Conservation (phyloP, 2,888 invertebrate genomes). For the Thereva nobilitata region DNA sequence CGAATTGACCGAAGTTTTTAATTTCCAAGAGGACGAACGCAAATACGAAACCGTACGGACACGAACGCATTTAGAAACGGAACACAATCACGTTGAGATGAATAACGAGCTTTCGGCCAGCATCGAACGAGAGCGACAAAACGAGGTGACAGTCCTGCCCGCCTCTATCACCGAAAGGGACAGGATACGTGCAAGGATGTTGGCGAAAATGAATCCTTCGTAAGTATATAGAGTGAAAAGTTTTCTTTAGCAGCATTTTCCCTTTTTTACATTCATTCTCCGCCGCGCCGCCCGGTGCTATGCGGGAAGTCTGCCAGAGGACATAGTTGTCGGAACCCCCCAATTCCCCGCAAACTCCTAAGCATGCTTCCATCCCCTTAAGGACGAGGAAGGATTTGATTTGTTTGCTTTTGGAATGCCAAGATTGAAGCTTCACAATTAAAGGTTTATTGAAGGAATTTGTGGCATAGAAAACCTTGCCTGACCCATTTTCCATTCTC, state of each 20-base stretch:
- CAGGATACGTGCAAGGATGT: conserved; percentile 55
- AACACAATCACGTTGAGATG: conserved; percentile 64
- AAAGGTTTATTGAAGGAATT: conserved; percentile 27
- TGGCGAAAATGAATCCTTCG: conserved; percentile 58
- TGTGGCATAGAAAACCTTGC: too few species aligned
- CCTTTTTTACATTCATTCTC: not conserved
- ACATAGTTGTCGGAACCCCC: too few species aligned
- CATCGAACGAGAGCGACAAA: conserved; percentile 77
- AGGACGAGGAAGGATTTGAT: too few species aligned
- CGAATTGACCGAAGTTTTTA: conserved; percentile 84
- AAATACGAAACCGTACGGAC: conserved; percentile 70
- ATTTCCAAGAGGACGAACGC: conserved; percentile 78
- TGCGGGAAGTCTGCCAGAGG: too few species aligned
- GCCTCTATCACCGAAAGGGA: conserved; percentile 60
- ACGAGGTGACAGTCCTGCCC: conserved; percentile 60
- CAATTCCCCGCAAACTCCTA: too few species aligned
- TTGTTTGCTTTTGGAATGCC: too few species aligned
- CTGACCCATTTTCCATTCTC: too few species aligned
- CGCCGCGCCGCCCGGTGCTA: not conserved
- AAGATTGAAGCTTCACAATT: conserved; percentile 8
- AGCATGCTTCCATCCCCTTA: too few species aligned
- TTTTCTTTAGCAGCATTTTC: conserved; percentile 22
- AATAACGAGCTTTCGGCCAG: conserved; percentile 78
- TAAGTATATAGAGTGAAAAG: conserved; percentile 48
- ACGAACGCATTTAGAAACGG: conserved; percentile 56